Base-by-base conservation (phyloP, 1,140 invertebrate species). In the Limonius californicus region DNA sequence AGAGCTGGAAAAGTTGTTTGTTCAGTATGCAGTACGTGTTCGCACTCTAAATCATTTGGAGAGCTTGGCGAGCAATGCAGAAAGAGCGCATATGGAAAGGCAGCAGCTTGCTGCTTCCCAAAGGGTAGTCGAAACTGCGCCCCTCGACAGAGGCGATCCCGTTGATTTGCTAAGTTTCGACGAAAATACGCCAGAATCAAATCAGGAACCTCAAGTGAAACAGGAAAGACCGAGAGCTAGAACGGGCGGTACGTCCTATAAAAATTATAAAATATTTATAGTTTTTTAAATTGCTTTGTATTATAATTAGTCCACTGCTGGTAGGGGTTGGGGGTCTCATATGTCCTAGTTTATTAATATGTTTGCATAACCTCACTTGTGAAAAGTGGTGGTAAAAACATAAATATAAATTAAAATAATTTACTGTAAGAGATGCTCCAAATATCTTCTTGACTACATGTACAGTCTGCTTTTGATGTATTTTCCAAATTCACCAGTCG, bases 41-140 rank as follows among this genome's bases (percentile, higher is more conserved):
- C 85, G 95, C 27, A 94, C 92, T 69, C 82, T 97, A 1, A 87
- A 88, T n/a, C 91, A 88, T 72, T 77, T 94, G 3, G 90, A 94
- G 72, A 85, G 89, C 64, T 81, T 88, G 62, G 81, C 90, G 50
- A 72, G 77, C 0, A 90, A 94, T 66, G 84, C 86, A 32, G 87
- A 91, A 70, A 82, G 86, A 71, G 82, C 61, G 2, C 68, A 74
- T 57, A 21, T 70, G 7, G 72, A 75, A 54, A 70, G 74, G 61
- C 71, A 75, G 58, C 61, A 72, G 47, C 23, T 70, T 30, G 54
- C 65, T 16, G 65, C 70, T 1, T 66, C 69, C 12, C 70, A 71
- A 12, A 60, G 66, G 12, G 54, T 58, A 2, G 60, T 72, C 16
- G 66, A 74, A 19, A 70, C 69, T 8, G 70, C 75, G 18, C 71